Conservation (phyloP, 2,888 invertebrate genomes). For the Aleiodes testaceus region DNA sequence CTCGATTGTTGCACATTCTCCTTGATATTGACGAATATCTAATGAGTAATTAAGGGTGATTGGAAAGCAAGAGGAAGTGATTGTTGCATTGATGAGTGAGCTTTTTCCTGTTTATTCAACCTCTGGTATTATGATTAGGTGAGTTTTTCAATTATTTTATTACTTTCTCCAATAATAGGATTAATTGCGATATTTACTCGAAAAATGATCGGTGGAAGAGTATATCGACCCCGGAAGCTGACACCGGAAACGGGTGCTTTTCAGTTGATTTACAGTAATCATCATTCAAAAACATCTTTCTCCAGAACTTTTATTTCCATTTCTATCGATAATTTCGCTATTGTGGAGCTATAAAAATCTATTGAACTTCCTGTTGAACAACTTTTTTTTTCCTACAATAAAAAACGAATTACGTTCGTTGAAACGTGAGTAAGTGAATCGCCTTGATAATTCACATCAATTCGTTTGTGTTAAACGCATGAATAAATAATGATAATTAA, state of each 20-base stretch:
- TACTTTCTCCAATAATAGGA: not conserved
- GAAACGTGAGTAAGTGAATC: too few relatives aligned
- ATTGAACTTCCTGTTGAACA: too few relatives aligned
- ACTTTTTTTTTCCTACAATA: too few relatives aligned
- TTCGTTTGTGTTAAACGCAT: too few relatives aligned
- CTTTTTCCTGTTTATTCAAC: constrained; percentile 59
- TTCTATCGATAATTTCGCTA: not conserved
- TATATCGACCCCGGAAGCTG: constrained; percentile 30
- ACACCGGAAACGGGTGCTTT: constrained; percentile 54
- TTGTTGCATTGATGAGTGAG: constrained; percentile 59
- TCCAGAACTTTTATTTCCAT: not conserved
- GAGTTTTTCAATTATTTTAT: constrained; percentile 51
- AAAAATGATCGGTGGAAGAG: constrained; percentile 17
- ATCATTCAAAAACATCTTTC: not conserved
- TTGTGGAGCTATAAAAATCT: not conserved
- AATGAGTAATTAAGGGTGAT: constrained; percentile 41
- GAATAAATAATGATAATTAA: too few relatives aligned
- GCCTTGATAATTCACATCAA: too few relatives aligned
- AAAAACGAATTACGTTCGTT: too few relatives aligned
- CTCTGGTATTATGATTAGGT: constrained; percentile 72
- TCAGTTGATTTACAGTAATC: constrained; percentile 49
- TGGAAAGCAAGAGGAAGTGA: constrained; percentile 47
- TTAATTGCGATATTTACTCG: not conserved
- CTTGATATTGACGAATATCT: not conserved
- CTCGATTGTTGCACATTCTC: not conserved